Evolutionary conservation across 2,113 vertebrate species (phyloP), one percentile per base, ranked within the genome.

Genomic region (Mugil cephalus): DNA sequence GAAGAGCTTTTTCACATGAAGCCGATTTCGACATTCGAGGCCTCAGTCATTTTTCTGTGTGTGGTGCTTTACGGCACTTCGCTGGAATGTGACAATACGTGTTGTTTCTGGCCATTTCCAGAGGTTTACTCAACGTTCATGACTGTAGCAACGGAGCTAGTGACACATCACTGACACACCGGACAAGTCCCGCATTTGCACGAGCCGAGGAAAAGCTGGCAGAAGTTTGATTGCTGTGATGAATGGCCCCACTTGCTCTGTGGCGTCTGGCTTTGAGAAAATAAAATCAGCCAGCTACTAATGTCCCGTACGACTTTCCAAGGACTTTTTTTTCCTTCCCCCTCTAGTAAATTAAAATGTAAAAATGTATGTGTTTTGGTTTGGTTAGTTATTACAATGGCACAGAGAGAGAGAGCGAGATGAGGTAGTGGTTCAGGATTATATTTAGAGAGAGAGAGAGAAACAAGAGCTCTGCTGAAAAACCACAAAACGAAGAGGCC

Each of bases 401-500:
- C 82, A 74, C 53, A 68, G 18, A 62, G 24, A 30, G 24, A 30
- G 50, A 70, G 39, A 78, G 59, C 30, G 73, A 56, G 84, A 90
- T 93, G 88, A 92, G 88, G 85, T 91, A 90, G 82, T 89, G 79
- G 77, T 77, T 84, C 62, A 36, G 58, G 82, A 53, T 65, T 93
- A 88, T 89, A 91, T 94, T 92, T 93, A 30, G 24, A 30, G 30
- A 19, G 12, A 12, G 10, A 9, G 48, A 60, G 64, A 69, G 78
- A 89, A 74, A 80, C 80, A 73, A 78, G 71, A 90, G 84, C 83
- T 61, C 77, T 79, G 87, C 66, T 75, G 72, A 53, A 85, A 30
- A 90, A 88, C 91, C 92, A 87, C 91, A 74, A 84, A 90, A 91
- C 91, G 82, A 90, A 80, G 89, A 90, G 87, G 81, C 88, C 90